These are phyloP conservation scores for Vollenhovia emeryi DNA, from an alignment of 1,140 invertebrate species.

Conservation along the genomic window DNA sequence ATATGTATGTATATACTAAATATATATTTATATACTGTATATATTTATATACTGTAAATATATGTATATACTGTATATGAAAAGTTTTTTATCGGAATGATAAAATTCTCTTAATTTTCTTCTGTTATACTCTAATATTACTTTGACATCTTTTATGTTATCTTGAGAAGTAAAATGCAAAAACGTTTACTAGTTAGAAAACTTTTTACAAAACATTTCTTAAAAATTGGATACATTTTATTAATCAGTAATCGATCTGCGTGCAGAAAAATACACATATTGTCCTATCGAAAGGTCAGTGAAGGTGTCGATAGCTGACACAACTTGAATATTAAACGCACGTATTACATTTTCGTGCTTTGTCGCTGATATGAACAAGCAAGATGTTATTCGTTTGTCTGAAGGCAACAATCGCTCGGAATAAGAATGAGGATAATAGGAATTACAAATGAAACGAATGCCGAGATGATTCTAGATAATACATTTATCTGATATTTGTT, in stretches of 20 bases:
- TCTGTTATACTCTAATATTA: background rate
- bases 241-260: slow-evolving; percentile 35
- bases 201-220: background rate
- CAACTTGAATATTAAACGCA: slow-evolving; percentile 60
- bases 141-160: background rate
- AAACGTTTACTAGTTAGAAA: background rate
- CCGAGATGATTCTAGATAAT: background rate
- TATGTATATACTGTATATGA: too few species aligned
- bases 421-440: background rate
- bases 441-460: background rate
- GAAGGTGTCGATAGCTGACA: slow-evolving; percentile 48
- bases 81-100: too few species aligned
- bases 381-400: background rate
- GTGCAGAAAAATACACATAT: slow-evolving; percentile 13
- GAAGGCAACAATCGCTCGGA: background rate
- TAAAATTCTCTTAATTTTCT: background rate
- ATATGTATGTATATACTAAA: too few species aligned
- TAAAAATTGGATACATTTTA: background rate
- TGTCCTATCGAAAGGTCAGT: slow-evolving; percentile 63
- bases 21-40: too few species aligned
- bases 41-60: too few species aligned
- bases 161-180: background rate
- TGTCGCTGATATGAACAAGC: background rate
- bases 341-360: slow-evolving; percentile 36
- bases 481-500: background rate